Percentiles rank a stretch among this genome's conserved stretches.
These are phyloP conservation scores for Capreolus pygargus DNA, from an alignment of 2,113 vertebrate genomes.

Conservation along the genomic window DNA sequence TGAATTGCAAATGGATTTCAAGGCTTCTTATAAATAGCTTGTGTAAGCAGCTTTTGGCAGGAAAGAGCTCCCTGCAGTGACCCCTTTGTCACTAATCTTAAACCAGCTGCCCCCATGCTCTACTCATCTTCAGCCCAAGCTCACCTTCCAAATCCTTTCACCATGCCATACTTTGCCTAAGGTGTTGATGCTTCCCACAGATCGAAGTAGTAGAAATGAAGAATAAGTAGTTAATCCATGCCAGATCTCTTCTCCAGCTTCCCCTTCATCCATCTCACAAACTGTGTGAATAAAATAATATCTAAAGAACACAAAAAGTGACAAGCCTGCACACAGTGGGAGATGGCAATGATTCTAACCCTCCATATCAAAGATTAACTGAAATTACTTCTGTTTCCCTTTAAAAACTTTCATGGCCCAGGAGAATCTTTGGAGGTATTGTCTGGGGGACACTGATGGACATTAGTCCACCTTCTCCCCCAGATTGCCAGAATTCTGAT, in stretches of 20 bases:
- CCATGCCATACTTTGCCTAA: background rate
- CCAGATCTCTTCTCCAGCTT: background rate
- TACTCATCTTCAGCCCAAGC: background rate
- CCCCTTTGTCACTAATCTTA: background rate
- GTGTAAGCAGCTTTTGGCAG: background rate
- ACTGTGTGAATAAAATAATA: background rate
- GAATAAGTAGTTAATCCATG: background rate
- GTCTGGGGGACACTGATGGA: background rate
- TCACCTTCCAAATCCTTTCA: background rate
- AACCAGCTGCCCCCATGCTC: background rate
- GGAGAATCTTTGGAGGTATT: background rate
- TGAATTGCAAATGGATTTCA: background rate
- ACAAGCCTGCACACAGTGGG: background rate
- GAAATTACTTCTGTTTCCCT: background rate
- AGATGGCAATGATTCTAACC: background rate
- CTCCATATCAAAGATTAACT: background rate
- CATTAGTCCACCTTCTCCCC: background rate
- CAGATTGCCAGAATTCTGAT: background rate
- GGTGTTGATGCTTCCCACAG: background rate
- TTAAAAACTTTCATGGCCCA: background rate
- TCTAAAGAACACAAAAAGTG: background rate
- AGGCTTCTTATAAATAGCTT: background rate
- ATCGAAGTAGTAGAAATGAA: background rate
- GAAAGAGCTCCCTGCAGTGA: background rate
- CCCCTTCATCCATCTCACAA: background rate